phyloP scores from a whole-genome alignment of 2,113 vertebrate genomes.

The Takifugu bimaculatus region DNA sequence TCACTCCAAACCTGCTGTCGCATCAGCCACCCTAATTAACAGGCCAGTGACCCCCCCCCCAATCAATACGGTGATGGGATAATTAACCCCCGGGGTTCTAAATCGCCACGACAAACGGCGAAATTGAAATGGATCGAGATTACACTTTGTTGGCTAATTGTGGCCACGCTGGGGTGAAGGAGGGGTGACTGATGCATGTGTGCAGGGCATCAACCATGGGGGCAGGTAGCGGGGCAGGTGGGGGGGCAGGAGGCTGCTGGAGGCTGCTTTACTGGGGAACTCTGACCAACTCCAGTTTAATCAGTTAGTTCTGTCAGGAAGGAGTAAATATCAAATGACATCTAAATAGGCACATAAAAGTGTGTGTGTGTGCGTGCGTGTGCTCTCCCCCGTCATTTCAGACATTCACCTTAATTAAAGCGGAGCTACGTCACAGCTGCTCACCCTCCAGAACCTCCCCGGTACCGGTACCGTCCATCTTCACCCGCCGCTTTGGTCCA shows the following conservation, averaged over 20 bases:
- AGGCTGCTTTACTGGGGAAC: too few species aligned
- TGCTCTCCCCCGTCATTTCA: too few species aligned
- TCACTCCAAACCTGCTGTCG: constrained; percentile 24
- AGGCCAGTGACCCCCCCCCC: constrained; percentile 28
- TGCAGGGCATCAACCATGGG: constrained; percentile 16
- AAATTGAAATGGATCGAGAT: constrained; percentile 62
- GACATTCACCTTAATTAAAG: too few species aligned
- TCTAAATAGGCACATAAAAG: too few species aligned
- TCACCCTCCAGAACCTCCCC: too few species aligned
- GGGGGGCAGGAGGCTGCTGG: background rate
- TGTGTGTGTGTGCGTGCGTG: too few species aligned
- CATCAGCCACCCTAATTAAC: constrained; percentile 66
- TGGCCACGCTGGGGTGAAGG: constrained; percentile 17
- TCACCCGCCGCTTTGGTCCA: too few species aligned
- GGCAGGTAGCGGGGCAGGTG: background rate
- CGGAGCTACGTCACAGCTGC: too few species aligned
- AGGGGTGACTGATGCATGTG: constrained; percentile 10
- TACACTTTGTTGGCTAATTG: constrained; percentile 54
- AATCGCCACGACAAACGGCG: constrained; percentile 28
- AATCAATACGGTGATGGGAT: constrained; percentile 45
- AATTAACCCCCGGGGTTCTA: constrained; percentile 60
- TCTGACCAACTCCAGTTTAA: too few species aligned
- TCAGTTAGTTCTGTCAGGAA: too few species aligned
- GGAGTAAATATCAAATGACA: too few species aligned
- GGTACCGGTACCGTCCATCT: too few species aligned